These are phyloP conservation scores for Phlogophora meticulosa DNA, from an alignment of 2,888 invertebrate genomes.

Conservation along the genomic window DNA sequence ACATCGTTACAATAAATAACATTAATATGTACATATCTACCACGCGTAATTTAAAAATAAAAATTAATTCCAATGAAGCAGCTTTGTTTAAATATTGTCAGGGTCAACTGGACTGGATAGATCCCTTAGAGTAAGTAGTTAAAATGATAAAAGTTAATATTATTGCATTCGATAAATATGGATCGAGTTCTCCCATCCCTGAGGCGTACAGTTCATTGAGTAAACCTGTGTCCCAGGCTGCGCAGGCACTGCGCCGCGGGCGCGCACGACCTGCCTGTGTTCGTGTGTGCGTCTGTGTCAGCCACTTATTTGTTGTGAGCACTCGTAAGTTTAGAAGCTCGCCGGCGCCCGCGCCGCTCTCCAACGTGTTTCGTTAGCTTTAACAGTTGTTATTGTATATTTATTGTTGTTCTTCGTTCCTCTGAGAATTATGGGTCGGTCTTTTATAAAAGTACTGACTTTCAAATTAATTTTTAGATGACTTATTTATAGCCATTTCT, in stretches of 20 bases:
- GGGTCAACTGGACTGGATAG: conserved; percentile 14
- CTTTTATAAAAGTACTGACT: conserved; percentile 55
- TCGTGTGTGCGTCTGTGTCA: conserved; percentile 65
- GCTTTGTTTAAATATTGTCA: conserved; percentile 20
- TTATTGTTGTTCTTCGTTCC: conserved; percentile 75
- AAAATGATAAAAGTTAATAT: conserved; percentile 17
- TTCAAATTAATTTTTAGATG: conserved; percentile 49
- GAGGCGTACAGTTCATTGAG: conserved; percentile 83
- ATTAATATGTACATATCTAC: conserved; percentile 30
- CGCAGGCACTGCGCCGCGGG: conserved; percentile 76
- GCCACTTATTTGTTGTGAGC: conserved; percentile 76
- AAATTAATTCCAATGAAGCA: conserved; percentile 31
- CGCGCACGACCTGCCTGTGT: conserved; percentile 72
- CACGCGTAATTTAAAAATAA: conserved; percentile 19
- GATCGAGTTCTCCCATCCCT: conserved; percentile 67
- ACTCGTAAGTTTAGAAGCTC: conserved; percentile 80
- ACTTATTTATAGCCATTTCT: conserved; percentile 48
- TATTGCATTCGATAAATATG: conserved; percentile 57
- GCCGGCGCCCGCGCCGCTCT: conserved; percentile 75
- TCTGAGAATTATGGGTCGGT: conserved; percentile 59
- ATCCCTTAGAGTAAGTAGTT: neutral
- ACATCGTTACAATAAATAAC: conserved; percentile 62
- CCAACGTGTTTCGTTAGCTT: conserved; percentile 80
- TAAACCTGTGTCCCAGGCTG: conserved; percentile 80
- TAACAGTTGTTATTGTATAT: conserved; percentile 82